Base-by-base conservation (phyloP, 2,113 vertebrate genomes). In the Stigmatopora nigra region DNA sequence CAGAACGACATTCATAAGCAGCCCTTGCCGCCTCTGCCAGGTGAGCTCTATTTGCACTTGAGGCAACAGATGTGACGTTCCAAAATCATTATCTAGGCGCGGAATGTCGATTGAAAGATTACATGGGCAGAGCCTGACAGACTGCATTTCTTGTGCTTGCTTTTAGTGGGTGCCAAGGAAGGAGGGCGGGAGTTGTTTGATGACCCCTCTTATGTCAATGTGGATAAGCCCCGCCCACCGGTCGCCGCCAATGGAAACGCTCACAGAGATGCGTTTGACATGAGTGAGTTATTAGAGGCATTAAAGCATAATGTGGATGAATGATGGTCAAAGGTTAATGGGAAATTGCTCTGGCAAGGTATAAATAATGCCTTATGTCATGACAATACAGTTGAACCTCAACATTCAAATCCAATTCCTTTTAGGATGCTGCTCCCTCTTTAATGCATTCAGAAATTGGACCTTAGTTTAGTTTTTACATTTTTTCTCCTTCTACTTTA, bases 161-260 rank as follows among this genome's bases (percentile, higher is more conserved):
- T 73, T 35, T 48, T 17, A 90, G 84, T 87, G 0, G 80, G 90
- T 48, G 88, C 79, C 31, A 92, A 92, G 84, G 88, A 90, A 41
- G 77, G 61, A 1, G 89, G 38, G 14, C 77, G 2, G 0, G 94
- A 96, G 36, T 85, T 96, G 49, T 95, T 98, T 2, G 95, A 98
- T 51, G 96, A 99, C 72, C 95, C 96, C 0, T 99, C 96, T 0
- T 99, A 99, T 0, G 96, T 99, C 73, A 99, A 98, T 0, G 94
- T 99, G 80, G 94, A 99, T 75, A 98, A 96, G 79, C 72, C 90
- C 1, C 91, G 94, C 63, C 92, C 84, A 20, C 88, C 75, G 0
- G 63, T 62, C 1, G 79, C 88, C 0, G 82, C 94, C 66, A 99
- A 98, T 1, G 95, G 95, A 69, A 91, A 91, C 0, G 19, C 87